A percentile compares a stretch with the other conserved stretches of the same genome.
phyloP scores from a whole-genome alignment of 2,888 invertebrate genomes.

The Alloplasta piceator region DNA sequence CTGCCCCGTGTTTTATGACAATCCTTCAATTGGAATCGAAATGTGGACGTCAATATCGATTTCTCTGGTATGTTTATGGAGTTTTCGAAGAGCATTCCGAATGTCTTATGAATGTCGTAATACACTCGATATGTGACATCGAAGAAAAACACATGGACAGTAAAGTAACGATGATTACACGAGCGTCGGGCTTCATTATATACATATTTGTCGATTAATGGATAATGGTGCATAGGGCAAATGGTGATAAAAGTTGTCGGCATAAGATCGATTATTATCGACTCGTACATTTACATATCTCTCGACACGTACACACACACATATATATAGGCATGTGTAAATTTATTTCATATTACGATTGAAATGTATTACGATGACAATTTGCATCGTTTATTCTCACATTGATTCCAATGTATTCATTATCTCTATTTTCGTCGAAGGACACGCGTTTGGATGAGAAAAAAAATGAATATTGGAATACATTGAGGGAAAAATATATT shows the following conservation, averaged over 20 bases:
- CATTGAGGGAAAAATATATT: constrained; percentile 79
- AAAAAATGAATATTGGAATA: constrained; percentile 77
- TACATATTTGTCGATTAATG: constrained; percentile 61
- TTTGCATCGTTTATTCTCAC: constrained; percentile 27
- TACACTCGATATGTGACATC: too few species aligned
- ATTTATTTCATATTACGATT: too few species aligned
- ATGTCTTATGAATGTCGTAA: too few species aligned
- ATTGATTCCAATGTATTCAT: constrained; percentile 31
- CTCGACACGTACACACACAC: too few species aligned
- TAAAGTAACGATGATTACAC: constrained; percentile 59
- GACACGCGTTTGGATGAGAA: constrained; percentile 73
- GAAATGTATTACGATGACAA: neutral
- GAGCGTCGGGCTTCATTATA: constrained; percentile 46
- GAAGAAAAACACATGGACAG: constrained; percentile 56
- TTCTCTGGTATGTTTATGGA: too few species aligned
- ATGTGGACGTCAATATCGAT: too few species aligned
- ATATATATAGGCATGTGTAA: too few species aligned
- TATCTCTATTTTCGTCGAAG: constrained; percentile 56
- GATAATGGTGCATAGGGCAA: constrained; percentile 55
- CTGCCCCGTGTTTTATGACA: too few species aligned
- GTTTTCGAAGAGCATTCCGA: too few species aligned
- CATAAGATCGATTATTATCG: constrained; percentile 46
- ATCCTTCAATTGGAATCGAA: too few species aligned
- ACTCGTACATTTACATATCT: constrained; percentile 2
- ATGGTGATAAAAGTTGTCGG: constrained; percentile 45